phyloP scores from a whole-genome alignment of 2,113 vertebrate species.

The Campylomormyrus tamandua region DNA sequence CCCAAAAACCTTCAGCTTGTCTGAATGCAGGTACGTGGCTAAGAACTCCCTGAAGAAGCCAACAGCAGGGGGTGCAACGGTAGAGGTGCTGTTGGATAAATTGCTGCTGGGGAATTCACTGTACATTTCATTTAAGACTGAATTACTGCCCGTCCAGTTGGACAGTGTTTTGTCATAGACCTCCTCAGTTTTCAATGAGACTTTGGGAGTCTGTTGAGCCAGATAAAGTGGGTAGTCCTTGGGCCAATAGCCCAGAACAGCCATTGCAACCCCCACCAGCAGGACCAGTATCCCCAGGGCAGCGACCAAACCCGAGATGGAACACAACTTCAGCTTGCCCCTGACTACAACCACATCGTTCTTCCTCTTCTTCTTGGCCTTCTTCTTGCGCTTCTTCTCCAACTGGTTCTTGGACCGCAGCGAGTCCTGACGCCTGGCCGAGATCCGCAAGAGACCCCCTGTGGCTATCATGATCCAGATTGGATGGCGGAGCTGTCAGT shows the following conservation, averaged over 20 bases:
- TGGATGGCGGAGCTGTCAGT: slow-evolving; percentile 51
- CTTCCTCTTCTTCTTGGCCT: slow-evolving; percentile 84
- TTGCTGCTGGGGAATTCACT: slow-evolving; percentile 11
- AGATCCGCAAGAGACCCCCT: slow-evolving; percentile 93
- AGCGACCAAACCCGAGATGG: slow-evolving; percentile 83
- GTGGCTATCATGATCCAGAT: slow-evolving; percentile 87
- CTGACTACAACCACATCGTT: slow-evolving; percentile 95
- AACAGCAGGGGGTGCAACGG: slow-evolving; percentile 33
- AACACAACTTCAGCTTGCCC: slow-evolving; percentile 90
- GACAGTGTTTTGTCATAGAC: slow-evolving; percentile 42
- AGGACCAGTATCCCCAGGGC: slow-evolving; percentile 79
- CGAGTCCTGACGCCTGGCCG: slow-evolving; percentile 87
- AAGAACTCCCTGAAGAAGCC: slow-evolving; percentile 75
- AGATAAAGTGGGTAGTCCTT: slow-evolving; percentile 61
- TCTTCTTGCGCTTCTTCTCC: slow-evolving; percentile 78
- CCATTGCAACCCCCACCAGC: slow-evolving; percentile 85
- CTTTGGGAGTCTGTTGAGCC: slow-evolving; percentile 44
- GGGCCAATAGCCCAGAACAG: slow-evolving; percentile 93
- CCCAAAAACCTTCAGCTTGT: slow-evolving; percentile 92
- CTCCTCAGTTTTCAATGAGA: slow-evolving; percentile 28
- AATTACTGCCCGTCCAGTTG: slow-evolving; percentile 38
- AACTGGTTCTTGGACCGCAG: slow-evolving; percentile 74
- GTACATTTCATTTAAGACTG: slow-evolving; percentile 26
- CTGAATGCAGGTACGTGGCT: slow-evolving; percentile 82
- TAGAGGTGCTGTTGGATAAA: slow-evolving; percentile 36